Conservation (phyloP, 2,113 vertebrate genomes). For the Percina caprodes region DNA sequence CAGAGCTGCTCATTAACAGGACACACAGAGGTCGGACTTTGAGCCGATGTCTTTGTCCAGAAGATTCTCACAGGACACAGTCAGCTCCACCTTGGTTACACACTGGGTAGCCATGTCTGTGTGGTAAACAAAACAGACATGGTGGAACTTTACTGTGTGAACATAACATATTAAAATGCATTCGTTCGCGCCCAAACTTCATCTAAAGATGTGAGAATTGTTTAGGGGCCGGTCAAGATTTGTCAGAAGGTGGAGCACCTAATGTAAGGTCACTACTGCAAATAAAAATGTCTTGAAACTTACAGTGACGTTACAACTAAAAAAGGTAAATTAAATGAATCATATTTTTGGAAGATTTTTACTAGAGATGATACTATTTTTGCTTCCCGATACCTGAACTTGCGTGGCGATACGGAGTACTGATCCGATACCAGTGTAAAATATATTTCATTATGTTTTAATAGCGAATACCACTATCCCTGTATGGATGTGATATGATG, state of each 20-base stretch:
- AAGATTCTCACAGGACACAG: slow-evolving; percentile 89
- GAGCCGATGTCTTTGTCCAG: slow-evolving; percentile 92
- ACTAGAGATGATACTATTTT: no score
- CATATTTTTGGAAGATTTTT: no score
- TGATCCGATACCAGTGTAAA: no score
- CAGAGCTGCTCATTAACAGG: slow-evolving; percentile 77
- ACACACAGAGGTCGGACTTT: slow-evolving; percentile 92
- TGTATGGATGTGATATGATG: no score
- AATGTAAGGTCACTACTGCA: no score
- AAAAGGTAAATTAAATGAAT: background rate
- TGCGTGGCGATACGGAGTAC: no score
- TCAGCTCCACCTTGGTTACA: slow-evolving; percentile 89
- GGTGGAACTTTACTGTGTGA: background rate
- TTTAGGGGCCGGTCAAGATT: background rate
- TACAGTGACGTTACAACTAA: background rate
- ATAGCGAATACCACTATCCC: no score
- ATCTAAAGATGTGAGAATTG: background rate
- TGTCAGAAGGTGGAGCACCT: background rate
- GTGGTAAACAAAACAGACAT: background rate
- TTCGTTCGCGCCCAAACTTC: no score
- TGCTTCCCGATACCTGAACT: no score
- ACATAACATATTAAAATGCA: background rate
- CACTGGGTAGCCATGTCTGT: slow-evolving; percentile 89
- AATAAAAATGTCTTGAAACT: no score
- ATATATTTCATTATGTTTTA: no score